Evolutionary conservation across 2,888 invertebrate species (phyloP), one percentile per base, ranked within the genome.

Genomic region (Cryptocephalus primarius): DNA sequence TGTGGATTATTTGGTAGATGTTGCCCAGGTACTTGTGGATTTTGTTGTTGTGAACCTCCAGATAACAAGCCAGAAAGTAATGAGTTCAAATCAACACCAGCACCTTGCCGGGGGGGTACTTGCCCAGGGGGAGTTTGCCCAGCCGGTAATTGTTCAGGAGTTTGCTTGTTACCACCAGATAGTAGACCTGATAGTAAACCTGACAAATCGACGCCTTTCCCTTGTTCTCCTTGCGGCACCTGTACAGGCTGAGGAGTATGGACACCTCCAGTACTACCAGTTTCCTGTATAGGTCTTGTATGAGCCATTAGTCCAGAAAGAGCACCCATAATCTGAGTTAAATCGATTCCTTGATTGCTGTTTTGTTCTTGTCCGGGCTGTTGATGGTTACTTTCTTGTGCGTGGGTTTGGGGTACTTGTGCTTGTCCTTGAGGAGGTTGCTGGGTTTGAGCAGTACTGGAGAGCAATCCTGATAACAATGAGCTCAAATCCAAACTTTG

Each of bases 131-230:
- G 9, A 8, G 39, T n/a, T 14, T 8, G 14, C 12, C 32, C 9
- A 10, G 31, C 13, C 13, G 44, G 41, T 45, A 41, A 38, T 34
- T 48, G 45, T 13, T 41, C 43, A 8, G 48, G 45, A 32, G 36
- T n/a, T 12, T 36, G 36, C 48, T 48, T 10, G 45, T 48, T 33
- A 42, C 39, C 40, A 40, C 42, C 42, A n/a, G 46, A 46, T 32
- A 55, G 44, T 39, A 55, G 32, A n/a, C 51, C 48, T 10, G 50
- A 42, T 9, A 56, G 39, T 9, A 49, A 43, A 39, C 52, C 54
- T 9, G 45, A 31, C 31, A 48, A 43, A 43, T 51, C 47, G 13
- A 42, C 9, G 12, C 47, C 47, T 47, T 48, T 45, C 1, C 41
- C 11, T 22, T 49, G 51, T n/a, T 46, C 43, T 36, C n/a, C 36